Base-by-base conservation (phyloP, 2,113 vertebrate genomes). In the Toxostoma redivivum region DNA sequence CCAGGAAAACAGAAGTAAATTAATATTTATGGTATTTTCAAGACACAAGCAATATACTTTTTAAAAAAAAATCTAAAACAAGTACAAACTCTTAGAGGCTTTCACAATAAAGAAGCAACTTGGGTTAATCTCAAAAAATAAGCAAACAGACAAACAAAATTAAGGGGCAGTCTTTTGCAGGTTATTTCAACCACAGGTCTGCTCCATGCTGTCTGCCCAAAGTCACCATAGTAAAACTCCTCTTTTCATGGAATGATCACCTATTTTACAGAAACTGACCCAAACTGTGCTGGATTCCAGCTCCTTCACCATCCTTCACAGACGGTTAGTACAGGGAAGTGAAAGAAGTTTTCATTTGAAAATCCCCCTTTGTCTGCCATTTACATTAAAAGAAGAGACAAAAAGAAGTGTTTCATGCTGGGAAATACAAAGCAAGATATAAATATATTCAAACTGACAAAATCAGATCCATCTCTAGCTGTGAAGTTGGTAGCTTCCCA, bases 21-120 rank as follows among this genome's bases (percentile, higher is more conserved):
- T 74, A 0, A 0, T 23, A 45, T 37, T 88, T 74, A 73, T 33
- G 53, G 3, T 42, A 27, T 45, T 92, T 92, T 71, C 38, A 80
- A 90, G 35, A 70, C 23, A 80, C 27, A 79, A 66, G 28, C 4
- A 80, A 79, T 21, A 40, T 5, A 10, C 8, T 37, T 47, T 17
- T 48, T 15, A 1, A 0, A 27, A 0, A 27, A 14, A 37, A 87
- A 65, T 4, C 5, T 14, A 60, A 89, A 83, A 20, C 25, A 81
- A 92, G 70, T 44, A 37, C 15, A 58, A 78, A 7, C 12, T 44
- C 53, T 56, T 25, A 40, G 33, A 69, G 33, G 16, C 15, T 86
- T 88, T 66, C 27, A 23, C 28, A 79, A 66, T 27, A 38, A 70
- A 79, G n/a, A 51, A 74, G 27, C 24, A 69, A 51, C 40, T 56